phyloP scores from a whole-genome alignment of 2,113 vertebrate genomes.

The Muntiacus reevesi region DNA sequence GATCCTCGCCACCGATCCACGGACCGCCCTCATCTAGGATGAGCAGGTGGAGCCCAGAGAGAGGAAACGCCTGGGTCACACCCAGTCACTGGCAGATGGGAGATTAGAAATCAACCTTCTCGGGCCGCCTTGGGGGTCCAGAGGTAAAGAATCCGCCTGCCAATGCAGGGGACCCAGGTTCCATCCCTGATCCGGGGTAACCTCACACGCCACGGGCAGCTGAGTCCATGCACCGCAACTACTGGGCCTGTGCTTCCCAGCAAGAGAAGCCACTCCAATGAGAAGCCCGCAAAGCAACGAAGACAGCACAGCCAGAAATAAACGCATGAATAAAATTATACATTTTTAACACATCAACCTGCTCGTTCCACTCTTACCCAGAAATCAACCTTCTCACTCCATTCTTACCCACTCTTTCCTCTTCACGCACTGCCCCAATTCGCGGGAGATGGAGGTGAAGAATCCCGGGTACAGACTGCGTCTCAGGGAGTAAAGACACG shows the following conservation, averaged over 20 bases:
- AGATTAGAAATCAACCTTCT: not conserved
- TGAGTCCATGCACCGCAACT: not conserved
- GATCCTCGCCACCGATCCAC: not conserved
- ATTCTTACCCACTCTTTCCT: not conserved
- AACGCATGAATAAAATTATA: not conserved
- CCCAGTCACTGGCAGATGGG: not conserved
- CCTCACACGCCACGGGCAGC: not conserved
- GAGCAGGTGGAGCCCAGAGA: not conserved
- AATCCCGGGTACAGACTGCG: not conserved
- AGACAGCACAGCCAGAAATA: not conserved
- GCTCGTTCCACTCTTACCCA: not conserved
- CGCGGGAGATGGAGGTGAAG: not conserved
- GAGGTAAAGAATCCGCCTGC: not conserved
- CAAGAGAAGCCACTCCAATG: not conserved
- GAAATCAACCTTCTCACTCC: not conserved
- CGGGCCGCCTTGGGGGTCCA: not conserved
- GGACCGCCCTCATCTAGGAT: not conserved
- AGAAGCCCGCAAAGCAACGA: not conserved
- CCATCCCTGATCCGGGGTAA: not conserved
- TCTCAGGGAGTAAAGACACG: not conserved
- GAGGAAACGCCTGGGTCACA: not conserved
- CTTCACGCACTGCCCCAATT: accelerated
- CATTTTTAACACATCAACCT: not conserved
- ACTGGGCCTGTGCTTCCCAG: accelerated
- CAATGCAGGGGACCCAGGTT: not conserved